These are phyloP conservation scores for Prorops nasuta DNA, from an alignment of 1,140 invertebrate genomes.

Conservation along the genomic window DNA sequence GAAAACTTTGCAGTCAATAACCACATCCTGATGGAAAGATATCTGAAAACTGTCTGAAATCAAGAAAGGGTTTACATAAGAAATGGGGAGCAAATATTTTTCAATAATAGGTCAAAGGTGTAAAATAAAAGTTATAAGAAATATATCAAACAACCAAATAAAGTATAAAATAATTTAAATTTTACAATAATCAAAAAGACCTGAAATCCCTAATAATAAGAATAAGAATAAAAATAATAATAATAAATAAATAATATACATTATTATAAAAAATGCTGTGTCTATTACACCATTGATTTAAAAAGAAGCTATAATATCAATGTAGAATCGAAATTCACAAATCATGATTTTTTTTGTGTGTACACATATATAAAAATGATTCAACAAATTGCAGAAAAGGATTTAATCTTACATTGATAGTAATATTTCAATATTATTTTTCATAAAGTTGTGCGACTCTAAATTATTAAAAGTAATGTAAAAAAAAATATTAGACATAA, in stretches of 20 bases:
- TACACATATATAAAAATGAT: background rate
- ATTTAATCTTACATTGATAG: no score
- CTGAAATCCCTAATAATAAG: slow-evolving; percentile 9
- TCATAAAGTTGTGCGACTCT: no score
- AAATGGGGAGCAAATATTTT: slow-evolving; percentile 20
- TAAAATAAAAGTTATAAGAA: slow-evolving; percentile 29
- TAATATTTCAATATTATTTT: no score
- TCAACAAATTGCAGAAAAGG: slow-evolving; percentile 1
- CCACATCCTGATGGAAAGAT: slow-evolving; percentile 52
- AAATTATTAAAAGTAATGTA: no score
- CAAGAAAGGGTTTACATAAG: slow-evolving; percentile 51
- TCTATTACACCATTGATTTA: slow-evolving; percentile 44
- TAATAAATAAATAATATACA: no score
- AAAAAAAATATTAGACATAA: no score
- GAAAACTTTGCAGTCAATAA: slow-evolving; percentile 43
- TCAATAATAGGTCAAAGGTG: slow-evolving; percentile 40
- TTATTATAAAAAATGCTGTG: slow-evolving; percentile 6
- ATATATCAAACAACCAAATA: slow-evolving; percentile 12
- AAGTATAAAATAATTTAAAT: background rate
- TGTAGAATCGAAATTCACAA: background rate
- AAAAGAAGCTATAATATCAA: slow-evolving; percentile 6
- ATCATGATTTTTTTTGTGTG: background rate
- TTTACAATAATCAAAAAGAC: slow-evolving; percentile 17
- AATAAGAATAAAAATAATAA: background rate
- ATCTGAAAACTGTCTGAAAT: slow-evolving; percentile 57